phyloP scores from a whole-genome alignment of 2,113 vertebrate species.

The Microcebus lehilahytsara region DNA sequence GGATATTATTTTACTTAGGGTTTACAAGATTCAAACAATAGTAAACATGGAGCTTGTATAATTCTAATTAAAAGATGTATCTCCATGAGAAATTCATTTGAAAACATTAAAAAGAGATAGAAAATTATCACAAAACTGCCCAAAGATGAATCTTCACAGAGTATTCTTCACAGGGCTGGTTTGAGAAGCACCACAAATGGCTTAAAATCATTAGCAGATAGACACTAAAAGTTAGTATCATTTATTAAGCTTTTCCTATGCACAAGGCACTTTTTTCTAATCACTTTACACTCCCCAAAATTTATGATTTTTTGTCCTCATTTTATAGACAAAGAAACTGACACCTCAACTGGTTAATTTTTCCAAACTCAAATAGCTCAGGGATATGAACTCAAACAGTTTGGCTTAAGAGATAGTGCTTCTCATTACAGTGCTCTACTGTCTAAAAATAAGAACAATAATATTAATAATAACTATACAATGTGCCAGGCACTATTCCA shows the following conservation, averaged over 20 bases:
- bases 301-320: background rate
- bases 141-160: background rate
- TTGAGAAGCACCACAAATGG: background rate
- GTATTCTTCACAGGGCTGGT: background rate
- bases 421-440: background rate
- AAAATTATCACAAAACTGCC: background rate
- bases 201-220: background rate
- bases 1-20: background rate
- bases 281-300: background rate
- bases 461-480: background rate
- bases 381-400: background rate
- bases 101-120: background rate
- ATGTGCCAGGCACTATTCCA: too few relatives aligned
- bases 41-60: background rate
- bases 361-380: background rate
- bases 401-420: background rate
- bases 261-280: background rate
- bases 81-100: background rate
- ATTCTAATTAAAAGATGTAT: background rate
- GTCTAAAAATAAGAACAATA: background rate
- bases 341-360: background rate
- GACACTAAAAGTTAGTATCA: background rate
- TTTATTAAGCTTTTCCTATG: background rate
- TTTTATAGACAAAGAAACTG: background rate
- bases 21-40: background rate